Evolutionary conservation across 2,113 vertebrate species (phyloP), one percentile per base, ranked within the genome.

Genomic region (Mastomys natalensis): DNA sequence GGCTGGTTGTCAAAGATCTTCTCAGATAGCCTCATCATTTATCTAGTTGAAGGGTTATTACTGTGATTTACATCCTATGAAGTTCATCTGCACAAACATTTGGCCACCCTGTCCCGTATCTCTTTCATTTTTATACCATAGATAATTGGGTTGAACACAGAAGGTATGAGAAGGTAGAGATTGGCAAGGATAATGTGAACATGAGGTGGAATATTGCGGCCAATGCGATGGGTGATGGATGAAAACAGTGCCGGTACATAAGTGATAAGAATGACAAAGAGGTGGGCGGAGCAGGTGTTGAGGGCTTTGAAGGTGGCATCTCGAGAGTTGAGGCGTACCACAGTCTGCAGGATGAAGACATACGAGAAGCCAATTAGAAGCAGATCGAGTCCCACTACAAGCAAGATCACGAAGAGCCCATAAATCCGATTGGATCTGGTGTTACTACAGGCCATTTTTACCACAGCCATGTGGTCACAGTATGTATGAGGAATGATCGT

Each of bases 391-490:
- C 96, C 96, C 0, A 97, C 78, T 29, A 97, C 96, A 2, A 98
- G 90, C 26, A 97, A 89, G 22, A 58, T 43, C 48, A 97, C 85
- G 7, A 93, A 96, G 9, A 97, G 89, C 34, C 97, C 87, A 0
- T 97, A 98, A 55, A 98, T 91, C 19, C 24, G 24, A 37, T 92
- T 97, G 53, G 96, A 7, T 3, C 81, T 95, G 72, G 96, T 97
- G 64, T 97, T 70, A 0, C n/a, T 51, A 4, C 95, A 98, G 15
- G 96, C 95, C 95, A 98, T 92, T 93, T 89, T 89, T 34, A 96
- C 97, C 82, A 98, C 73, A 3, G 95, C 90, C 15, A 98, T 98
- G 77, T 98, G 98, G 51, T 98, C 94, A 34, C 97, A 98, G 95
- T 95, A 97, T 2, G 97, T 97, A 17, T 98, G 96, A 68, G 94